Evolutionary conservation across 2,888 invertebrate genomes (phyloP).

Genomic region (Clunio marinus): DNA sequence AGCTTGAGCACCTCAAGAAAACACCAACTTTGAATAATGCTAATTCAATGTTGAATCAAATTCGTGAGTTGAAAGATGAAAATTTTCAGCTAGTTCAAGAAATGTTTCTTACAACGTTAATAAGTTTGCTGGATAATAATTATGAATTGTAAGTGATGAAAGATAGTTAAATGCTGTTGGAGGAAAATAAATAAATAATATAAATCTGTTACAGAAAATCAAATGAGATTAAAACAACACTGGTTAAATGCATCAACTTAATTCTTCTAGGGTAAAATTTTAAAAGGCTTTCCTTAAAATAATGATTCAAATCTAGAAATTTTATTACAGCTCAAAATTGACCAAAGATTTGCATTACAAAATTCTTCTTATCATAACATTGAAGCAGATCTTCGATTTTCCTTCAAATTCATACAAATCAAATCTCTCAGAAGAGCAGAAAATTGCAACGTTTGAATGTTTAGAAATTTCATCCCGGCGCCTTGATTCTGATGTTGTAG

Average conservation of each 20-base stretch:
- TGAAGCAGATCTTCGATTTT: conserved; percentile 47
- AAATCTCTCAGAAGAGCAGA: conserved; percentile 49
- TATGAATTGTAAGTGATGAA: background rate
- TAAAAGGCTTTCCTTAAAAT: background rate
- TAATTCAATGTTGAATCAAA: background rate
- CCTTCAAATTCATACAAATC: conserved; percentile 41
- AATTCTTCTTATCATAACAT: conserved; percentile 46
- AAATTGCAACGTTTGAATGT: conserved; percentile 47
- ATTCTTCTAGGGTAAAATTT: conserved; percentile 44
- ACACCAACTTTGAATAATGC: conserved; percentile 2
- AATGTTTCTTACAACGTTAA: background rate
- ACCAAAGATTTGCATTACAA: conserved; percentile 46
- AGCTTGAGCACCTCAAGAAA: background rate
- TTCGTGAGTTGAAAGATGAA: background rate
- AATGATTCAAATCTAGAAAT: no score
- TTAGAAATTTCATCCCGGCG: conserved; percentile 45
- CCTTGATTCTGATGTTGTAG: conserved; percentile 52
- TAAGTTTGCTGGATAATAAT: background rate
- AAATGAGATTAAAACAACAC: conserved; percentile 46
- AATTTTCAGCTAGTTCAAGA: conserved; percentile 29
- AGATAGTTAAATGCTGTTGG: background rate
- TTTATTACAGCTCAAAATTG: conserved; percentile 43
- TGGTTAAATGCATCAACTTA: conserved; percentile 45
- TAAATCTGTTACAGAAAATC: conserved; percentile 43
- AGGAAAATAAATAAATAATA: background rate